Evolutionary conservation across 1,140 invertebrate species (phyloP), one percentile per base, ranked within the genome.

Genomic region (Rhizoglyphus robini): DNA sequence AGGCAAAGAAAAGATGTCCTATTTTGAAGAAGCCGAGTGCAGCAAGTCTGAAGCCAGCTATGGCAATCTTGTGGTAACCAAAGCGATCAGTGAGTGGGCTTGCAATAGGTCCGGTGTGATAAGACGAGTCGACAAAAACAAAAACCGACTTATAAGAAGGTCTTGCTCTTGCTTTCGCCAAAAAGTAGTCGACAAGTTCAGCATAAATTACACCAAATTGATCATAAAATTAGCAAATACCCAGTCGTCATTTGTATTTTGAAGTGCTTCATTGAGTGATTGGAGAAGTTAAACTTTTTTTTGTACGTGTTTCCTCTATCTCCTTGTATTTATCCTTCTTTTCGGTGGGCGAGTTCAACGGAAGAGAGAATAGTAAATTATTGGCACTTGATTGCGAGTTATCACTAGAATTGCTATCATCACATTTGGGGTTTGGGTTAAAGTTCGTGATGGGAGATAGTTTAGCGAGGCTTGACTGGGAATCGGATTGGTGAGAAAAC

Each of bases 51-150:
- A 86, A 83, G 1, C 90, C 90, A 30, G 83, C 83, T 63, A 73
- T 88, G 1, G 86, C 86, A 38, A 90, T 84, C 46, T 80, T 81
- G 18, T 86, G 79, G 73, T 89, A 93, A 32, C 89, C 89, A 74
- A 86, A 90, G 36, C 88, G 81, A 72, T 93, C 90, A 0, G 88
- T 90, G 3, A 93, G 76, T 68, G 88, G 87, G 72, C 87, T 88
- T 4, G 90, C 88, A 18, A 96, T 82, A 0, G 91, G 91, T 1
- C 90, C 91, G 0, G 87, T 88, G n/a, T n/a, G 4, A 94, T 75
- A 59, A 92, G 74, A 8, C 90, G 90, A 81, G 92, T 90, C 1
- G 88, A 87, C 82, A 91, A 88, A 72, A 93, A 90, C 20, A 93
- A 78, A 1, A 62, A 4, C 67, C 67, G 46, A 68, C 64, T 85